Conservation (phyloP, 1,140 invertebrate genomes). For the Panagrolaimus sp. region DNA sequence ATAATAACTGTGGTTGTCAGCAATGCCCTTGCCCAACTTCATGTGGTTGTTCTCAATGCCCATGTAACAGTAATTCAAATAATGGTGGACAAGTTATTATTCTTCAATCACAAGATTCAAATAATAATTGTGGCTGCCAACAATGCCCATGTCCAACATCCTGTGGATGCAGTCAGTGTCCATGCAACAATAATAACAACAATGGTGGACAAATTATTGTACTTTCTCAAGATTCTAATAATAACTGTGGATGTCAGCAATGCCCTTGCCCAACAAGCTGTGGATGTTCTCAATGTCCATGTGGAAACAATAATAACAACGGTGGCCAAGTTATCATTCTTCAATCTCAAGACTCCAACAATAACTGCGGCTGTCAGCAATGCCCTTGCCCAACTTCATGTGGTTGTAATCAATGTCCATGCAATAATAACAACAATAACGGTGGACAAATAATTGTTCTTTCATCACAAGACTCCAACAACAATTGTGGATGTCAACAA, state of each 20-base stretch:
- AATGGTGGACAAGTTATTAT: constrained; percentile 4
- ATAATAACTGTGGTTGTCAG: background rate
- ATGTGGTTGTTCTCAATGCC: constrained; percentile 8
- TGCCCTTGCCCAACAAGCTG: background rate
- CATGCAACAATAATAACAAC: background rate
- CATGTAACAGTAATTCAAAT: background rate
- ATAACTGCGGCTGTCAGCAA: background rate
- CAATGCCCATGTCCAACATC: background rate
- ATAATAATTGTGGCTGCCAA: background rate
- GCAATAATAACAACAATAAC: background rate
- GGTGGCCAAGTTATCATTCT: background rate
- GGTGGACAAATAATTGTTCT: constrained; percentile 3
- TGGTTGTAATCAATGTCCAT: background rate
- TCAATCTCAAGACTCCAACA: background rate
- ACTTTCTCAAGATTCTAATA: background rate
- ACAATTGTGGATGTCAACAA: constrained; percentile 1
- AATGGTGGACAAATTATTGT: background rate
- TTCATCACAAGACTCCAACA: background rate
- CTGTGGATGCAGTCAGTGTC: constrained; percentile 2
- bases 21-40: background rate
- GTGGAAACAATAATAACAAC: background rate
- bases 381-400: background rate
- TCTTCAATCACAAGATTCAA: background rate
- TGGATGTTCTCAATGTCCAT: background rate
- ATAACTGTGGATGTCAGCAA: background rate